Evolutionary conservation across 2,113 vertebrate genomes (phyloP).

Genomic region (Tylochromis polylepis): DNA sequence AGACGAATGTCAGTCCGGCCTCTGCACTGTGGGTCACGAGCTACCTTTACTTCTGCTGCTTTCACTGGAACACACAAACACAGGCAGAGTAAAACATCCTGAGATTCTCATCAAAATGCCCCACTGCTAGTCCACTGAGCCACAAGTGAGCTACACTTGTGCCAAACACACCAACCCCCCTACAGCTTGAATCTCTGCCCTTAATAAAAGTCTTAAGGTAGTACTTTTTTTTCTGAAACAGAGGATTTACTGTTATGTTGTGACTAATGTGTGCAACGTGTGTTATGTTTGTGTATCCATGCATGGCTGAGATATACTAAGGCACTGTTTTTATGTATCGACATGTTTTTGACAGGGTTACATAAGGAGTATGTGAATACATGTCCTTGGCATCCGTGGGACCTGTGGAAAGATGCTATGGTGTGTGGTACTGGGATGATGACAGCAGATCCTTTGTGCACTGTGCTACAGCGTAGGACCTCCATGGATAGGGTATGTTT

Average conservation of each 20-base stretch:
- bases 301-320: background rate
- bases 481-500: background rate
- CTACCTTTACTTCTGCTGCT: background rate
- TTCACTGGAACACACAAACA: background rate
- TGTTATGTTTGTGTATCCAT: background rate
- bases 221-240: background rate
- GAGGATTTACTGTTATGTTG: background rate
- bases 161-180: background rate
- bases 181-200: background rate
- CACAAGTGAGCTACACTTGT: background rate
- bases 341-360: background rate
- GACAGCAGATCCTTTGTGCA: background rate
- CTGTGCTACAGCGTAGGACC: background rate
- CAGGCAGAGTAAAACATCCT: background rate
- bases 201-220: conserved; percentile 7
- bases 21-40: background rate
- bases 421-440: background rate
- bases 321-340: background rate
- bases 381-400: background rate
- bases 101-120: background rate
- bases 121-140: background rate
- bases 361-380: background rate
- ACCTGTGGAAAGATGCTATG: background rate
- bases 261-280: background rate
- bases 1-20: background rate